These are phyloP conservation scores for Agrilus planipennis DNA, from an alignment of 1,140 invertebrate genomes.

Conservation along the genomic window DNA sequence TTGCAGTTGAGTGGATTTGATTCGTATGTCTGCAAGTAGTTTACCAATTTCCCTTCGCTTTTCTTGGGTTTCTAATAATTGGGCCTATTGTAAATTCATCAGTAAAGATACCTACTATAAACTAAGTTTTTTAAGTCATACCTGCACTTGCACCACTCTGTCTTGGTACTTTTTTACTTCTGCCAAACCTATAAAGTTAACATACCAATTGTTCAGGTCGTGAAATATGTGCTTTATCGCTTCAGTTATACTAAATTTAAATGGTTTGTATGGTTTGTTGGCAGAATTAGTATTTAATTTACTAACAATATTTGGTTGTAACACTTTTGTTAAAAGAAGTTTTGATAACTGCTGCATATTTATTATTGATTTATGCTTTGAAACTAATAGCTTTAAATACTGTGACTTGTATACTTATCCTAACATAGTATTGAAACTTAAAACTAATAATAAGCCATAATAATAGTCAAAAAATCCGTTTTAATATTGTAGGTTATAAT, in stretches of 20 bases:
- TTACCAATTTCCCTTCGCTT: constrained; percentile 24
- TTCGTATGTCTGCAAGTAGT: constrained; percentile 20
- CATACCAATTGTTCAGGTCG: constrained; percentile 35
- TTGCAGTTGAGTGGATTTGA: constrained; percentile 27
- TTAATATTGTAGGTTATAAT: too few relatives aligned
- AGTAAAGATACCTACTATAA: not conserved
- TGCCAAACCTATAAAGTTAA: constrained; percentile 34
- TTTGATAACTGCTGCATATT: too few relatives aligned
- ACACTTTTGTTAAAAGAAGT: too few relatives aligned
- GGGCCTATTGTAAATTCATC: constrained; percentile 15
- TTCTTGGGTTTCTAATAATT: constrained; percentile 25
- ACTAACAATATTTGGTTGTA: too few relatives aligned
- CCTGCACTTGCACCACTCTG: constrained; percentile 33
- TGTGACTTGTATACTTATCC: too few relatives aligned
- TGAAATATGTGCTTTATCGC: constrained; percentile 4
- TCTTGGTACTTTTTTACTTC: constrained; percentile 37
- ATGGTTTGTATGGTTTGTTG: not conserved
- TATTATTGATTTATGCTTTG: too few relatives aligned
- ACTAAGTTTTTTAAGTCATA: constrained; percentile 10
- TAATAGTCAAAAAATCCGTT: too few relatives aligned
- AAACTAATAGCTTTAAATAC: too few relatives aligned
- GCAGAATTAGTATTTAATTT: too few relatives aligned
- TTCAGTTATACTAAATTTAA: constrained; percentile 1
- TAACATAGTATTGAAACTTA: too few relatives aligned
- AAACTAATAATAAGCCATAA: too few relatives aligned